These are phyloP conservation scores for Heliconius aoede DNA, from an alignment of 2,888 invertebrate genomes.

Conservation along the genomic window DNA sequence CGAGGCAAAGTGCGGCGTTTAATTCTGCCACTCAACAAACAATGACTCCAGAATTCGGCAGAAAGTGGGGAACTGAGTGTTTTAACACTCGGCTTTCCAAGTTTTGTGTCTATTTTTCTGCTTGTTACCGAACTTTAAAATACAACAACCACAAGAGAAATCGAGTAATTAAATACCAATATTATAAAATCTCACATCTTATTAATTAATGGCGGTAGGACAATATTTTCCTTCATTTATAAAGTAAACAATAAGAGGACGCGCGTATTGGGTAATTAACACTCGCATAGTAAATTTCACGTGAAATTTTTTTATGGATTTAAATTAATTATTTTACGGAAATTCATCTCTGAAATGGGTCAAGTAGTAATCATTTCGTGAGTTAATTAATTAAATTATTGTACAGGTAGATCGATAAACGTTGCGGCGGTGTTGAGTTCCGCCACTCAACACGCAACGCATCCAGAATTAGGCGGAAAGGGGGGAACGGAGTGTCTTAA, in stretches of 20 bases:
- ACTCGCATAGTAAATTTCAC: constrained; percentile 5
- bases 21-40: too few species aligned
- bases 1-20: too few species aligned
- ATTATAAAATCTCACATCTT: neutral
- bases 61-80: too few species aligned
- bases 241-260: neutral
- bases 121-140: too few species aligned
- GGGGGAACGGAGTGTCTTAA: too few species aligned
- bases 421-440: too few species aligned
- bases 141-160: too few species aligned
- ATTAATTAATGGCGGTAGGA: neutral
- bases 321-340: neutral
- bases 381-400: neutral
- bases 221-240: constrained; percentile 16
- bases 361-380: neutral
- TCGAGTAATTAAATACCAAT: neutral
- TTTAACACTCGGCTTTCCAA: too few species aligned
- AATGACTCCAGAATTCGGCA: too few species aligned
- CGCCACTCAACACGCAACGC: too few species aligned
- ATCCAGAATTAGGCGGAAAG: too few species aligned
- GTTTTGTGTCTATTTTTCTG: too few species aligned
- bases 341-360: neutral
- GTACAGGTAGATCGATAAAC: neutral
- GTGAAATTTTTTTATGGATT: neutral
- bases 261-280: constrained; percentile 14